Conservation (phyloP, 2,113 vertebrate species). For the Neotragus pygmaeus region DNA sequence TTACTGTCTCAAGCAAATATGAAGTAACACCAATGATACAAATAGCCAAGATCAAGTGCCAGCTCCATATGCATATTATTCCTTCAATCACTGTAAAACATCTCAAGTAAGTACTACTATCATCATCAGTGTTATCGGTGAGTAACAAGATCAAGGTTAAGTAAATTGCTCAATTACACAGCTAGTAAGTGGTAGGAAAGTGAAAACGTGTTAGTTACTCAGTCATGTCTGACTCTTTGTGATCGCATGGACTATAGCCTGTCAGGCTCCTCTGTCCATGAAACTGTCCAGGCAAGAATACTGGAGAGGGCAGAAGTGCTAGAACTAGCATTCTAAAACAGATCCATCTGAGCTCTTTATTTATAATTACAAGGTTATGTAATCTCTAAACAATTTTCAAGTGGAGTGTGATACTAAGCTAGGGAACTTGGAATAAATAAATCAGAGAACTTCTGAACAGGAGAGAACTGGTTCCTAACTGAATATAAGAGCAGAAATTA, state of each 20-base stretch:
- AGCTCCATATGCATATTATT: not conserved
- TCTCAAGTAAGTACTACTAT: not conserved
- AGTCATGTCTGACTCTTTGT: not conserved
- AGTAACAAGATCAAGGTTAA: not conserved
- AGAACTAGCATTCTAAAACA: not conserved
- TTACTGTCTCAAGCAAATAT: not conserved
- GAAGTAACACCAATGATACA: not conserved
- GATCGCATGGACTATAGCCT: not conserved
- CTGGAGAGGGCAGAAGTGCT: not conserved
- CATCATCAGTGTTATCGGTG: not conserved
- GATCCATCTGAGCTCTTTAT: not conserved
- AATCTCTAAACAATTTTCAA: not conserved
- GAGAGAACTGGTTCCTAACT: not conserved
- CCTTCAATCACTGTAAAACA: not conserved
- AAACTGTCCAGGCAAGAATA: not conserved
- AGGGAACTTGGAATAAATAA: not conserved
- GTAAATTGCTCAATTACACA: not conserved
- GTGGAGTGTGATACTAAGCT: not conserved
- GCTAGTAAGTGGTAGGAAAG: not conserved
- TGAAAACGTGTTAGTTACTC: not conserved
- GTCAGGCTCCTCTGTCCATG: not conserved
- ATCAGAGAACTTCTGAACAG: not conserved
- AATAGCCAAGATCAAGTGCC: not conserved
- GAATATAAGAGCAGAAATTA: not conserved
- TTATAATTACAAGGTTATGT: not conserved